Evolutionary conservation across 1,140 invertebrate genomes (phyloP).

Genomic region (Drosophila seguyi): DNA sequence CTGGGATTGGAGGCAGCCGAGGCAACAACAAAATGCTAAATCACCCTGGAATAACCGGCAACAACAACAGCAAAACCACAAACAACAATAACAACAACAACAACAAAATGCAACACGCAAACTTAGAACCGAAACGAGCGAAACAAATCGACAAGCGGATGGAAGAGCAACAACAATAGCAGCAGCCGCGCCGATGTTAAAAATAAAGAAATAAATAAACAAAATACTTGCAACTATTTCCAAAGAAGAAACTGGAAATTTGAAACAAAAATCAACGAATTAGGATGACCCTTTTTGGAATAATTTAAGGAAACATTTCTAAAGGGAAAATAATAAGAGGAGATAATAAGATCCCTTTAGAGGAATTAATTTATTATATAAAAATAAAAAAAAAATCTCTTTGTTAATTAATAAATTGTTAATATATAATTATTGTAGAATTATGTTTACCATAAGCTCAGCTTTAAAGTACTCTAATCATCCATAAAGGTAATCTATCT

Average conservation of each 20-base stretch:
- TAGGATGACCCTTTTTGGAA: constrained; percentile 1
- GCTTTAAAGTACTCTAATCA: no score
- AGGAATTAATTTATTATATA: background rate
- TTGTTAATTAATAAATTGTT: background rate
- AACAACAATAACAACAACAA: background rate
- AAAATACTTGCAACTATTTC: constrained; percentile 63
- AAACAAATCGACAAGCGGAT: constrained; percentile 66
- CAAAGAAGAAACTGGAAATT: constrained; percentile 17
- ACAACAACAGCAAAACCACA: constrained; percentile 10
- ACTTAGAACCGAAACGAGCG: constrained; percentile 78
- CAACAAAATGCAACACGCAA: constrained; percentile 73
- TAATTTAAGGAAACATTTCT: background rate
- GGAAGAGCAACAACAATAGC: constrained; percentile 49
- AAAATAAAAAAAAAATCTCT: background rate
- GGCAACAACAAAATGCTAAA: constrained; percentile 71
- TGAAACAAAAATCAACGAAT: background rate
- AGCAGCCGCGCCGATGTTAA: constrained; percentile 48
- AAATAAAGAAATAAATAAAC: constrained; percentile 69
- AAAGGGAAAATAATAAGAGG: background rate
- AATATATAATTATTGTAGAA: background rate
- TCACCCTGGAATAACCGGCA: constrained; percentile 70
- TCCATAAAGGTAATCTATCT: background rate
- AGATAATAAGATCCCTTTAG: no score
- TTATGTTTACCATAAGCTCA: no score
- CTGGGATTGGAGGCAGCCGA: constrained; percentile 46